Base-by-base conservation (phyloP, 2,113 vertebrate species). In the Notothenia coriiceps region DNA sequence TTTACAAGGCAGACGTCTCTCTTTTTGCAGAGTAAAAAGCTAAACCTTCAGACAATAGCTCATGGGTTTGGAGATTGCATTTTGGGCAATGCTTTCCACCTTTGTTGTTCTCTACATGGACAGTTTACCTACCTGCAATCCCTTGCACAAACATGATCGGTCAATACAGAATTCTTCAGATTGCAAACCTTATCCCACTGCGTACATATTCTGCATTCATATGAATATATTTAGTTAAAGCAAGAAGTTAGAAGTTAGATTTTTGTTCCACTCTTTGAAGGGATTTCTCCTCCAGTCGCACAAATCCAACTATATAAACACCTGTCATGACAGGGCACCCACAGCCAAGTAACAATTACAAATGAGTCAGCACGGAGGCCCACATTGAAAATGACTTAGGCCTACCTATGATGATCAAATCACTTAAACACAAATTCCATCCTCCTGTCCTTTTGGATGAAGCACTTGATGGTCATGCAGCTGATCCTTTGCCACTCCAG, bases 281-380 rank as follows among this genome's bases (percentile, higher is more conserved):
- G 10, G 8, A 20, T 74, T 67, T 4, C n/a, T 80, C 66, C 40
- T 72, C 9, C 18, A 33, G 51, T 72, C 50, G 66, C 59, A 59
- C 47, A 33, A 49, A n/a, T 50, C 55, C 59, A 65, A 22, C 22
- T 22, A 25, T 25, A 25, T 25, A 25, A 25, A 25, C 25, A 25
- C 25, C 25, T 25, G 2, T 25, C 25, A 25, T 25, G 25, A 25
- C 25, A 25, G 25, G 25, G 25, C 25, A 25, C 25, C 25, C 25
- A 25, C 25, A 25, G 25, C 25, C 25, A 25, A 25, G 25, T 25
- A 25, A 25, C 25, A 25, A 25, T 25, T 25, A 25, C 2, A 25
- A 25, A 25, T 25, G 25, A 25, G 25, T 25, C 25, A 2, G 25
- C 25, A 25, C 25, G 2, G 25, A 2, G 25, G 25, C 25, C 25